Percentiles rank a stretch among this genome's conserved stretches.
phyloP scores from a whole-genome alignment of 2,797 vertebrate species.

The Gymnocypris eckloni region DNA sequence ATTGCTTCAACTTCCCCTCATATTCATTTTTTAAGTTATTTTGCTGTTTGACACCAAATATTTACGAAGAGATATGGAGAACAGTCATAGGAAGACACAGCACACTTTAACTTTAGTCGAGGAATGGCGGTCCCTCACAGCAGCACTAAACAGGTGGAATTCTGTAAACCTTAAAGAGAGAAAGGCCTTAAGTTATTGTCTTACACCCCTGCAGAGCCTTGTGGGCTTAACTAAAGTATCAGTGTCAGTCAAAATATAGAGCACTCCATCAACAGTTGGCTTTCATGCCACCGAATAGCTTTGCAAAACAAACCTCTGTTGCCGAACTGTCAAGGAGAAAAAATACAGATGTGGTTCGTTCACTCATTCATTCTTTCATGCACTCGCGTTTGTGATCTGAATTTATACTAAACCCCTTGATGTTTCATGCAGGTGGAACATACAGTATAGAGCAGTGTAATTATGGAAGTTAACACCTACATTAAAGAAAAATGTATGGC shows the following conservation, averaged over 20 bases:
- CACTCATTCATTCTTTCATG: conserved; percentile 1
- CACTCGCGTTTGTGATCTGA: background rate
- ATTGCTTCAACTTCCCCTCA: conserved; percentile 1
- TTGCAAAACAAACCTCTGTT: conserved; percentile 74
- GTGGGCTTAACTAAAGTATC: conserved; percentile 74
- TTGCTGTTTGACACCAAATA: background rate
- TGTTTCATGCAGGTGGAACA: background rate
- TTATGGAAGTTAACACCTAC: conserved; percentile 33
- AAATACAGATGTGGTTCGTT: conserved; percentile 51
- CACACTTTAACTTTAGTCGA: conserved; percentile 6
- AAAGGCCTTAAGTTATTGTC: conserved; percentile 80
- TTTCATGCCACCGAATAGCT: conserved; percentile 70
- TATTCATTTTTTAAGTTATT: background rate
- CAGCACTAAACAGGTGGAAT: conserved; percentile 75
- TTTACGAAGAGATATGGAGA: conserved; percentile 21
- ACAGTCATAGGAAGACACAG: conserved; percentile 21
- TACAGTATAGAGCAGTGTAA: conserved; percentile 14
- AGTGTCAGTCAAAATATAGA: conserved; percentile 75
- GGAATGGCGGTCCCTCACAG: conserved; percentile 33
- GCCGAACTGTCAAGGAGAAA: conserved; percentile 63
- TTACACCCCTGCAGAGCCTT: conserved; percentile 74
- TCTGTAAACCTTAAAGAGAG: conserved; percentile 65
- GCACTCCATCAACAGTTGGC: conserved; percentile 72
- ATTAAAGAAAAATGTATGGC: conserved; percentile 41
- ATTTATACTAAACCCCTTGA: conserved; percentile 12